Percentiles rank a stretch among this genome's conserved stretches.
Conservation (phyloP, 2,888 invertebrate genomes). For the Tachina lurida region DNA sequence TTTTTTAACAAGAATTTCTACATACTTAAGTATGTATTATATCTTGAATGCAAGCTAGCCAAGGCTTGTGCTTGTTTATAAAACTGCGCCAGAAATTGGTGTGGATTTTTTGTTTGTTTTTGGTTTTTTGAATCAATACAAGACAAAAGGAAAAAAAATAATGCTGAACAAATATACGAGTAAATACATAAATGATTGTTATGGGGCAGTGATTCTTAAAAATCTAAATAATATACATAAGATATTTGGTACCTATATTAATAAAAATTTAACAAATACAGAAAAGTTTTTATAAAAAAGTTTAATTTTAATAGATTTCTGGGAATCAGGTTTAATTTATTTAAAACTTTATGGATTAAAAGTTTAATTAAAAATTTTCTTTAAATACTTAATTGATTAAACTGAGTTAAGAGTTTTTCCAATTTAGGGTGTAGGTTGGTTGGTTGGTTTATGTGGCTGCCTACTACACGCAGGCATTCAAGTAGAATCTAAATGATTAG, state of each 20-base stretch:
- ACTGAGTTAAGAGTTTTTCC: too few species aligned
- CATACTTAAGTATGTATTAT: neutral
- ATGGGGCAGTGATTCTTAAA: slow-evolving; percentile 40
- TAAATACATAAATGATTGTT: slow-evolving; percentile 29
- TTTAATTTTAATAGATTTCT: too few species aligned
- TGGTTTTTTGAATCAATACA: neutral
- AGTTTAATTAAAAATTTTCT: too few species aligned
- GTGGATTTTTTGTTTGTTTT: neutral
- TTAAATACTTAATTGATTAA: too few species aligned
- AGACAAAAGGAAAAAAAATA: slow-evolving; percentile 24
- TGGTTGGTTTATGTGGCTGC: too few species aligned
- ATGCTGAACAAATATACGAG: slow-evolving; percentile 30
- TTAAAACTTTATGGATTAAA: too few species aligned
- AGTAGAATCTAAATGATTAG: too few species aligned
- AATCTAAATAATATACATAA: neutral
- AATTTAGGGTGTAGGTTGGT: too few species aligned
- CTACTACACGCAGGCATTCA: too few species aligned
- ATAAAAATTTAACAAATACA: neutral
- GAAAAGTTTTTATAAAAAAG: too few species aligned
- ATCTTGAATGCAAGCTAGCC: slow-evolving; percentile 37
- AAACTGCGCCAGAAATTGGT: slow-evolving; percentile 38
- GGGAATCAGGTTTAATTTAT: too few species aligned
- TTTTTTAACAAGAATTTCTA: slow-evolving; percentile 15
- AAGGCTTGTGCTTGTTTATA: slow-evolving; percentile 11
- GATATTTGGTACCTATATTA: neutral